A percentile compares a stretch with the other conserved stretches of the same genome.
phyloP scores from a whole-genome alignment of 2,113 vertebrate genomes.

The Neogobius melanostomus region DNA sequence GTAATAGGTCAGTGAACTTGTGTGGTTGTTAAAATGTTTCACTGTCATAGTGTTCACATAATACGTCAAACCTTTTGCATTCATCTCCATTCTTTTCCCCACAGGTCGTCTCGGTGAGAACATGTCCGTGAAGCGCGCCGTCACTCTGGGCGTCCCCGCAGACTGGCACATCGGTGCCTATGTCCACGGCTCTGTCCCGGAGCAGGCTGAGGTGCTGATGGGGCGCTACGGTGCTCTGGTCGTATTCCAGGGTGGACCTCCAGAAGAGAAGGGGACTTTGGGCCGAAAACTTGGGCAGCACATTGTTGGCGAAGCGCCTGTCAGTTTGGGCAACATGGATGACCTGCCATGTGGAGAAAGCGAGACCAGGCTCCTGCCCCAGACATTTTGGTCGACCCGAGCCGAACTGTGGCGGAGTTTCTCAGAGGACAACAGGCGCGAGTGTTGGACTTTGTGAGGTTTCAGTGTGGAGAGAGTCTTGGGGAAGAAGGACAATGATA shows the following conservation, averaged over 20 bases:
- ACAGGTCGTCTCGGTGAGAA: constrained; percentile 89
- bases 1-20: constrained; percentile 81
- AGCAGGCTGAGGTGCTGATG: constrained; percentile 71
- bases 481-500: constrained; percentile 52
- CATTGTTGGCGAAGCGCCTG: constrained; percentile 85
- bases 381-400: constrained; percentile 85
- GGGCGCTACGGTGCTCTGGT: constrained; percentile 87
- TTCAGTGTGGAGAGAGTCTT: constrained; percentile 82
- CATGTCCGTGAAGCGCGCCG: constrained; percentile 82
- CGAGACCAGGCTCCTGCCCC: constrained; percentile 86
- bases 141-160: constrained; percentile 77
- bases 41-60: no score
- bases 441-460: constrained; percentile 87
- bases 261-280: constrained; percentile 51
- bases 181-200: constrained; percentile 72
- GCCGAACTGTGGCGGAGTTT: constrained; percentile 83
- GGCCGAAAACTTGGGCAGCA: constrained; percentile 87
- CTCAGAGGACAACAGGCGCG: constrained; percentile 77
- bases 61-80: neutral
- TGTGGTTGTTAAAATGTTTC: neutral
- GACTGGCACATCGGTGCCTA: constrained; percentile 85
- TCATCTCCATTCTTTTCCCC: neutral
- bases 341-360: constrained; percentile 83
- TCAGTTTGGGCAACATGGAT: constrained; percentile 81
- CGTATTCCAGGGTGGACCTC: constrained; percentile 76